Evolutionary conservation across 2,113 vertebrate genomes (phyloP), one percentile per base, ranked within the genome.

Genomic region (Macquaria australasica): DNA sequence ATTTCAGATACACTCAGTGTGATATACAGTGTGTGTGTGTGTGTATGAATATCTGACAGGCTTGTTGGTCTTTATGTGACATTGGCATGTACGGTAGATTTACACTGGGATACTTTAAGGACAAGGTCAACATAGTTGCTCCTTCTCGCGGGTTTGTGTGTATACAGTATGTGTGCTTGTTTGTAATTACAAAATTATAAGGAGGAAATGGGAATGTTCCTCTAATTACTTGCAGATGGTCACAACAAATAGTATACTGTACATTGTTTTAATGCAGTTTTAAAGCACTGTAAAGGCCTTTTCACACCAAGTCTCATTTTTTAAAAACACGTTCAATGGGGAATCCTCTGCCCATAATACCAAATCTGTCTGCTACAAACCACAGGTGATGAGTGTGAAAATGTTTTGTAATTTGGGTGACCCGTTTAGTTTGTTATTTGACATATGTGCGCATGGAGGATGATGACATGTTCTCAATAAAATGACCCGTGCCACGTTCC

Each of bases 141-240:
- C 56, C 8, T 81, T 77, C 50, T 60, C 51, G 71, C 1, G n/a
- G 18, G 28, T 37, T 37, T 84, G 23, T 73, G 50, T 79, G 51
- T 74, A 6, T 25, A 50, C 15, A 53, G 12, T 58, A 8, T 87
- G 37, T 79, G 58, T 74, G 67, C 23, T 23, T 60, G 43, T 14
- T 78, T 79, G 14, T 59, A 70, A 81, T 85, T 74, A 72, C 14
- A 59, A 53, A 79, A 70, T 87, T 63, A 81, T 81, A 25, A 31
- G 55, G 25, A 60, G 59, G 41, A 82, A 84, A 56, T 82, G 60
- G 43, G 56, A 88, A 62, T 4, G 10, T 66, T 70, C 51, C 11
- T 60, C 11, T 80, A 81, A 89, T 73, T 77, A 77, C 85, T 84
- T 82, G 62, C 77, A 84, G 58, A 55, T 50, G 73, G 69, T 77